Conservation (phyloP, 2,113 vertebrate species). For the Melanerpes aurifrons region DNA sequence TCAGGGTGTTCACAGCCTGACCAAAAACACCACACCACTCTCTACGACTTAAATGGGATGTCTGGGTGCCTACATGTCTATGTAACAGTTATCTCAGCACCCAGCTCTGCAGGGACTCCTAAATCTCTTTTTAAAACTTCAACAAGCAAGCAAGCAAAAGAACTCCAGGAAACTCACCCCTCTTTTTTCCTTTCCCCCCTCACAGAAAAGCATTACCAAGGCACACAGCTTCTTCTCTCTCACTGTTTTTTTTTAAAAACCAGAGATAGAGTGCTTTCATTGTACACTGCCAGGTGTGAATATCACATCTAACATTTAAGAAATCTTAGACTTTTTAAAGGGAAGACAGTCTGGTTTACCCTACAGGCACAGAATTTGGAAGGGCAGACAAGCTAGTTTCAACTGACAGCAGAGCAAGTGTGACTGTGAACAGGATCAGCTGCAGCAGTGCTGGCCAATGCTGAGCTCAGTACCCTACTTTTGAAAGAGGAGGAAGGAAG, state of each 20-base stretch:
- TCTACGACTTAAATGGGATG: neutral
- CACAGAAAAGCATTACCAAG: neutral
- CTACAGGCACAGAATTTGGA: neutral
- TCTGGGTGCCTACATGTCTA: neutral
- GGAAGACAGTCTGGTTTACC: neutral
- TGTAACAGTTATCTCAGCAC: neutral
- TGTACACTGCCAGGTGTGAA: neutral
- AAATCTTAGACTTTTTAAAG: neutral
- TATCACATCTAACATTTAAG: neutral
- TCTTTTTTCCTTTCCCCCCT: too few species aligned
- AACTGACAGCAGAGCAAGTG: neutral
- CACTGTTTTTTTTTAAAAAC: neutral
- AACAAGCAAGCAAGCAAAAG: neutral
- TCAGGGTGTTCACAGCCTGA: neutral
- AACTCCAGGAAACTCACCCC: neutral
- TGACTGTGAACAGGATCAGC: neutral
- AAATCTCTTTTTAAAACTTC: neutral
- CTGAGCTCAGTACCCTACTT: neutral
- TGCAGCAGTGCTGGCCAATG: neutral
- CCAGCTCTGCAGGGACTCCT: neutral
- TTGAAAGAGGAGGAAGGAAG: neutral
- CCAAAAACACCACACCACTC: neutral
- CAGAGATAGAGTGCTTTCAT: neutral
- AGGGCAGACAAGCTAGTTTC: neutral
- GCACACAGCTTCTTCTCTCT: neutral